Conservation (phyloP, 2,797 vertebrate genomes). For the Sebastes vulpes region DNA sequence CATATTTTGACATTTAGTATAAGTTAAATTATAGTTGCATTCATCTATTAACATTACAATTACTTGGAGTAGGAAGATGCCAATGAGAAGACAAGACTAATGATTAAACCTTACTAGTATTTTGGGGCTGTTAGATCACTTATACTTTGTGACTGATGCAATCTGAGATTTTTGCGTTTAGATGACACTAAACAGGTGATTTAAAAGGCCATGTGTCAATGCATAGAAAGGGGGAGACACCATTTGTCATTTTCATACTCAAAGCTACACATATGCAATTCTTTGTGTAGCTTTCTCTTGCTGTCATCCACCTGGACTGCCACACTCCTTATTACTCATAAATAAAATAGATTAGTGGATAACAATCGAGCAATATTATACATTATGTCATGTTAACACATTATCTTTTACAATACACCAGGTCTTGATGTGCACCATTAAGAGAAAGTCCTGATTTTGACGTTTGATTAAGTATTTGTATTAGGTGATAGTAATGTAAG, state of each 20-base stretch:
- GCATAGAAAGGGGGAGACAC: neutral
- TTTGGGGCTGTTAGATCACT: neutral
- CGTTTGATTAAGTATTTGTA: neutral
- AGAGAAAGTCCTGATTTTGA: neutral
- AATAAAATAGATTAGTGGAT: neutral
- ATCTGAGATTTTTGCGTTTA: neutral
- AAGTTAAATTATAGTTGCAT: neutral
- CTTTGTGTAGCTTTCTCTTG: conserved; percentile 3
- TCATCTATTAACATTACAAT: neutral
- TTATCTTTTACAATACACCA: neutral
- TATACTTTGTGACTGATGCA: neutral
- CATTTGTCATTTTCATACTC: neutral
- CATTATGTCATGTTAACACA: neutral
- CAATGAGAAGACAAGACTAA: neutral
- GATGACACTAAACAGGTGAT: neutral
- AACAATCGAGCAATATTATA: neutral
- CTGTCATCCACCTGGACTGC: neutral
- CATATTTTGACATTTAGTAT: neutral
- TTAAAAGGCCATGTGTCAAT: neutral
- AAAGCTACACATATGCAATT: neutral
- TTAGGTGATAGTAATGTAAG: neutral
- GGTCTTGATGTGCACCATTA: neutral
- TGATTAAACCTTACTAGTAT: neutral
- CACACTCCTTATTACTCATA: neutral
- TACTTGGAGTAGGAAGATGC: neutral